Evolutionary conservation across 2,888 invertebrate genomes (phyloP), one percentile per base, ranked within the genome.

Genomic region (Cyclophora albipunctata): DNA sequence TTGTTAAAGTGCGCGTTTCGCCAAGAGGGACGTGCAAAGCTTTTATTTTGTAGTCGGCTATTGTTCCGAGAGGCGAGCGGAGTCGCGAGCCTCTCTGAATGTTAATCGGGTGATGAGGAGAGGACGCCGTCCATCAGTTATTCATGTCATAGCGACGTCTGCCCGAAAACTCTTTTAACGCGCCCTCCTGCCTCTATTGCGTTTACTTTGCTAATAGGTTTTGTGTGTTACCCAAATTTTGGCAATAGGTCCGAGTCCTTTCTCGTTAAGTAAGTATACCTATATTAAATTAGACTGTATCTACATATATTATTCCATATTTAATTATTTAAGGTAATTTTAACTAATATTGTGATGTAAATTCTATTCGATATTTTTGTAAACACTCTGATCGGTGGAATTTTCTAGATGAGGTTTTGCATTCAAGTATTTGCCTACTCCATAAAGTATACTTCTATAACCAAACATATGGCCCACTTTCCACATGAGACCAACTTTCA

Each of bases 21-120:
- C 70, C 66, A 66, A 72, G 66, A 71, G 79, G 20, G 75, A 84
- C 86, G 84, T 81, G 85, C 77, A 72, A 74, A 75, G 84, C 78
- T 86, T 86, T 86, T 84, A 85, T 85, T 85, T 84, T 75, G 78
- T 77, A 71, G 70, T 62, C 69, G 63, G 74, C 80, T 78, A 84
- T 84, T 85, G 84, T 84, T 80, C 78, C 80, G 73, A 75, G 78
- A 81, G 76, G 73, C 64, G 74, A 80, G 80, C 77, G 69, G 66
- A 74, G 78, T 75, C 69, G 73, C 65, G 68, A 71, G 75, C 73
- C 64, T 70, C 69, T 70, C 73, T 79, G 86, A 86, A 86, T 87
- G 84, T 77, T 84, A 87, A 86, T 86, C 75, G 78, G 73, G 72
- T 70, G 69, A 69, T 72, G 75, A 75, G 73, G 77, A 74, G 73